These are phyloP conservation scores for Phylloscopus trochilus DNA, from an alignment of 2,113 vertebrate species.

Conservation along the genomic window DNA sequence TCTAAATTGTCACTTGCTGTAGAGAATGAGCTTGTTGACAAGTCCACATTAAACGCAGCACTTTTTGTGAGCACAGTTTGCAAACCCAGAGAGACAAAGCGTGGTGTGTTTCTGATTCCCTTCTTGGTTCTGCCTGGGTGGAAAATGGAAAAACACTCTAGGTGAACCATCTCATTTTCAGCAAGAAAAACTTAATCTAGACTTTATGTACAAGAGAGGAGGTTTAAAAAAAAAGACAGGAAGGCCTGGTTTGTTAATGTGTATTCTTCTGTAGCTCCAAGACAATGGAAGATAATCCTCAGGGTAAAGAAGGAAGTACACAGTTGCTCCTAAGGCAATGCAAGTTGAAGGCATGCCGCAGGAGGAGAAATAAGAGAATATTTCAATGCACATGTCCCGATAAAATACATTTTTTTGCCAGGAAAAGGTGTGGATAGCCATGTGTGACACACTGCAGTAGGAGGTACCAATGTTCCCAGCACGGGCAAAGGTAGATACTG, in stretches of 20 bases:
- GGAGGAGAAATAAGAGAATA: background rate
- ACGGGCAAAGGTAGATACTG: background rate
- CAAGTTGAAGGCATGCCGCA: background rate
- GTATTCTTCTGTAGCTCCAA: background rate
- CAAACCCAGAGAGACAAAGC: background rate
- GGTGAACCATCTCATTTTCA: background rate
- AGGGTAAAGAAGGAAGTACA: background rate
- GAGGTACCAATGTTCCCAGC: background rate
- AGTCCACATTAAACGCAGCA: background rate
- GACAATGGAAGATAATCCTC: background rate
- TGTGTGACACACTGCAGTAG: background rate
- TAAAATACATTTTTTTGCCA: background rate
- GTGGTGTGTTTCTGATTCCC: background rate
- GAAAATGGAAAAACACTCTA: background rate
- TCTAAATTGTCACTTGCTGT: background rate
- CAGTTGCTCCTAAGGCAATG: background rate
- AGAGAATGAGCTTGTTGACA: conserved; percentile 11
- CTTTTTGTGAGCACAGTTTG: background rate
- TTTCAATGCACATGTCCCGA: background rate
- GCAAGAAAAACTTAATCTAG: background rate
- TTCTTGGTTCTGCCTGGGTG: background rate
- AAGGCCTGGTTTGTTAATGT: background rate
- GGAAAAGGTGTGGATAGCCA: background rate
- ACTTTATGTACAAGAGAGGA: background rate
- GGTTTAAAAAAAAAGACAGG: background rate